These are phyloP conservation scores for Siniperca scherzeri DNA, from an alignment of 2,797 vertebrate species.

Conservation along the genomic window DNA sequence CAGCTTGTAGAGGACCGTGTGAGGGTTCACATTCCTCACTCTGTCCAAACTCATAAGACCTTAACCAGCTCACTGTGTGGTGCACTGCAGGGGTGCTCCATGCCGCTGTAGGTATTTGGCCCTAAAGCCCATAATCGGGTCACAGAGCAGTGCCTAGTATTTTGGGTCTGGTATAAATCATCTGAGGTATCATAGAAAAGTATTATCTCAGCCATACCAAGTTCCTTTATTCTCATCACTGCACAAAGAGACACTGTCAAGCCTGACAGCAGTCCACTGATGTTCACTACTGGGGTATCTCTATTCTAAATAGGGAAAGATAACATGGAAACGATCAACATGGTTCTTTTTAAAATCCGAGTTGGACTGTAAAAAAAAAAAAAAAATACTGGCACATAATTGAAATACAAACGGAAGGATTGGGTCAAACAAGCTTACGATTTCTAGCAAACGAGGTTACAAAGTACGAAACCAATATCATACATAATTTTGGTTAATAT, in stretches of 20 bases:
- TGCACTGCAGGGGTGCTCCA: conserved; percentile 72
- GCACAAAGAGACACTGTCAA: conserved; percentile 10
- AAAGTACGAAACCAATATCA: conserved; percentile 11
- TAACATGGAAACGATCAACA: background rate
- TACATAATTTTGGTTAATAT: background rate
- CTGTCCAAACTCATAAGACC: conserved; percentile 82
- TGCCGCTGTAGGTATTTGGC: conserved; percentile 65
- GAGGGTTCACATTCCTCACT: conserved; percentile 84
- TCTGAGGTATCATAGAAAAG: conserved; percentile 17
- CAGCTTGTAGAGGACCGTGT: conserved; percentile 71
- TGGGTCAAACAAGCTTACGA: background rate
- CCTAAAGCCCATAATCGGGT: conserved; percentile 63
- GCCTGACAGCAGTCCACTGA: conserved; percentile 17
- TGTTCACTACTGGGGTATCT: conserved; percentile 2
- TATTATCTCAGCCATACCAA: conserved; percentile 1
- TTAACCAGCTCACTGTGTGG: conserved; percentile 80
- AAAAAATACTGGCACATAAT: background rate
- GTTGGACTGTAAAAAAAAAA: background rate
- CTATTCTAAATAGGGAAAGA: background rate
- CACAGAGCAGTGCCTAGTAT: conserved; percentile 53
- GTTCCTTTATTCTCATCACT: background rate
- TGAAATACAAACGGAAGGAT: background rate
- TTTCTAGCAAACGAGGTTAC: background rate
- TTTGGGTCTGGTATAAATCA: conserved; percentile 49
- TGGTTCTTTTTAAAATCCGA: background rate